Evolutionary conservation across 37 sponge, comb jelly and placozoan genomes (phyloP).

Genomic region (Haliclona indistincta): DNA sequence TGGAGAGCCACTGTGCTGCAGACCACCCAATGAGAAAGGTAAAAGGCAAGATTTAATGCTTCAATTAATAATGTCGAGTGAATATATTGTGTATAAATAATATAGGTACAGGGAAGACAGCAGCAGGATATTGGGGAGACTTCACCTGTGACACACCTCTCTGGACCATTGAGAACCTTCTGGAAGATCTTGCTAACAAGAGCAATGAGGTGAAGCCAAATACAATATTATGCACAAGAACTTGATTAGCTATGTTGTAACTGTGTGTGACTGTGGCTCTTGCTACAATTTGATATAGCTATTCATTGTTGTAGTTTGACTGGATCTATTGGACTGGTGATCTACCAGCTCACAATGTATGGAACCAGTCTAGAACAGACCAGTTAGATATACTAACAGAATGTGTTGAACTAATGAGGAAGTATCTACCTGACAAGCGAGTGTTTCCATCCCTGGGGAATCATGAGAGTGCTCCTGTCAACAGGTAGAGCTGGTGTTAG

Average conservation of each 20-base stretch:
- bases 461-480: slow-evolving; percentile 92
- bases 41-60: not conserved
- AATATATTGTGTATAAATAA: not conserved
- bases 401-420: slow-evolving; percentile 50
- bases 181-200: slow-evolving; percentile 57
- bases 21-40: slow-evolving; percentile 73
- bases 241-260: not conserved
- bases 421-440: slow-evolving; percentile 75
- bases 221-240: not conserved
- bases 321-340: slow-evolving; percentile 94
- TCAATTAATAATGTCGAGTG: not conserved
- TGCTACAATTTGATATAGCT: not conserved
- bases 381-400: slow-evolving; percentile 67
- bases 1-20: slow-evolving; percentile 93
- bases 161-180: slow-evolving; percentile 63
- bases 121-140: slow-evolving; percentile 94
- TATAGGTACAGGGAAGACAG: slow-evolving; percentile 54
- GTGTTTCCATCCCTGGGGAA: slow-evolving; percentile 89
- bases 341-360: slow-evolving; percentile 96
- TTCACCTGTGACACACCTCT: slow-evolving; percentile 84
- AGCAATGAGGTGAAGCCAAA: slow-evolving; percentile 51
- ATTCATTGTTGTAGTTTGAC: slow-evolving; percentile 62
- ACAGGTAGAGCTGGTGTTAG: slow-evolving; percentile 48
- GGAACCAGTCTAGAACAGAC: slow-evolving; percentile 90
- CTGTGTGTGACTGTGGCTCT: not conserved